Percentiles rank a stretch among this genome's conserved stretches.
These are phyloP conservation scores for Gambusia holbrooki DNA, from an alignment of 2,113 vertebrate genomes.

Conservation along the genomic window DNA sequence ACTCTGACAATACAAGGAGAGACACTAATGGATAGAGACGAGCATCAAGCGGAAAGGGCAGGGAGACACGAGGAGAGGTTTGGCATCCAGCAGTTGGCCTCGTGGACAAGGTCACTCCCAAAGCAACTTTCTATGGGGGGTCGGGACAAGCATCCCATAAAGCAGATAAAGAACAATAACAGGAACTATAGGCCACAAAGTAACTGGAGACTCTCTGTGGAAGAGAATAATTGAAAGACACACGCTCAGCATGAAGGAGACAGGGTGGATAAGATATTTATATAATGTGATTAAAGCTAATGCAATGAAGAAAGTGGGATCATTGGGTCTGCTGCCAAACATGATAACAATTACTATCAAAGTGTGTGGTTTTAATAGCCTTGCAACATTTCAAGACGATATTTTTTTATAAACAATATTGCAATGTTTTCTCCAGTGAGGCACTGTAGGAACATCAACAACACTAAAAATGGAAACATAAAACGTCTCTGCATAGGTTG, in stretches of 20 bases:
- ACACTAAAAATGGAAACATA: slow-evolving; percentile 1
- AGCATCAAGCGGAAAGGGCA: slow-evolving; percentile 65
- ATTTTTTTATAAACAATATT: slow-evolving; percentile 1
- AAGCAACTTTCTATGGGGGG: slow-evolving; percentile 73
- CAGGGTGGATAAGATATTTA: slow-evolving; percentile 64
- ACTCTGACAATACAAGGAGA: slow-evolving; percentile 17
- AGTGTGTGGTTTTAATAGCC: slow-evolving; percentile 33
- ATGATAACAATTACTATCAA: slow-evolving; percentile 33
- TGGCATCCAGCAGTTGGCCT: slow-evolving; percentile 61
- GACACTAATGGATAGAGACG: slow-evolving; percentile 55
- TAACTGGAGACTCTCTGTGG: slow-evolving; percentile 83
- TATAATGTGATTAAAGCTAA: slow-evolving; percentile 68
- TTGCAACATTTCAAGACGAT: neutral
- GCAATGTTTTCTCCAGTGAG: slow-evolving; percentile 15
- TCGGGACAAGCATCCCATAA: slow-evolving; percentile 81
- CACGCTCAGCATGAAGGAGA: slow-evolving; percentile 63
- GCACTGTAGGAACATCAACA: slow-evolving; percentile 17
- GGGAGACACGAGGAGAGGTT: slow-evolving; percentile 64
- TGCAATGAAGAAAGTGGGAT: slow-evolving; percentile 55
- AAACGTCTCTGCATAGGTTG: neutral
- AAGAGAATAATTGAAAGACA: slow-evolving; percentile 77
- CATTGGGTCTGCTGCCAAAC: slow-evolving; percentile 46
- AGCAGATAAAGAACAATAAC: slow-evolving; percentile 92
- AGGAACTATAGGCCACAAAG: slow-evolving; percentile 85
- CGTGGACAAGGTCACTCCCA: slow-evolving; percentile 80